These are phyloP conservation scores for Phrynocephalus versicolor DNA, from an alignment of 2,113 vertebrate genomes.

Conservation along the genomic window DNA sequence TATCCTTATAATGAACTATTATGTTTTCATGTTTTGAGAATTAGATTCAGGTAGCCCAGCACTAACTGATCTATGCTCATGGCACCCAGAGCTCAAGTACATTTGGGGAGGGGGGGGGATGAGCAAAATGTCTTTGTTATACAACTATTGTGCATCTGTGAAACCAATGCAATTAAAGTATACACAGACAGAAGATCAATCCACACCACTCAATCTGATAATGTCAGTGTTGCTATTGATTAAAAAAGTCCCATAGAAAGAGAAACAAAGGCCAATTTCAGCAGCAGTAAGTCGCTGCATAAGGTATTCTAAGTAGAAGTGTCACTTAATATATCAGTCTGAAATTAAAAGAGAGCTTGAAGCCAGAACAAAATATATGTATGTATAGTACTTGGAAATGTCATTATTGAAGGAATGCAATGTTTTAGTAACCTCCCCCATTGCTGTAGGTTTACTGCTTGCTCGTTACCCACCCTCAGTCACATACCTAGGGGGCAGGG, in stretches of 20 bases:
- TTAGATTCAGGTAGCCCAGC: not conserved
- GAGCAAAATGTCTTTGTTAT: not conserved
- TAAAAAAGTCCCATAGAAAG: not conserved
- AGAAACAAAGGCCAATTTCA: not conserved
- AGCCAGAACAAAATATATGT: not conserved
- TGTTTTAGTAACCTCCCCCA: not conserved
- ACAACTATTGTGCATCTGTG: not conserved
- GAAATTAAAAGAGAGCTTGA: constrained; percentile 7
- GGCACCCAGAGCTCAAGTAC: not conserved
- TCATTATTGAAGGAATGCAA: not conserved
- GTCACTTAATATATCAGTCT: constrained; percentile 1
- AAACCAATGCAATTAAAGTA: constrained; percentile 20
- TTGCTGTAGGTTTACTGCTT: not conserved
- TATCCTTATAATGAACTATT: not conserved
- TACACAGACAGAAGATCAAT: not conserved
- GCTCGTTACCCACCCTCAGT: not conserved
- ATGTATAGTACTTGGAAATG: not conserved
- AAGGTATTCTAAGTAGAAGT: not conserved
- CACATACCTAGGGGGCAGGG: no score
- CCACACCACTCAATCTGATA: not conserved
- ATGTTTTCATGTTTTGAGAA: not conserved
- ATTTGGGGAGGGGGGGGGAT: not conserved
- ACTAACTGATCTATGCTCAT: not conserved
- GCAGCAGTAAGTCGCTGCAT: not conserved
- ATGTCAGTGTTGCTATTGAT: not conserved